These are phyloP conservation scores for Lasioglossum figueresi DNA, from an alignment of 2,888 invertebrate species.

Conservation along the genomic window DNA sequence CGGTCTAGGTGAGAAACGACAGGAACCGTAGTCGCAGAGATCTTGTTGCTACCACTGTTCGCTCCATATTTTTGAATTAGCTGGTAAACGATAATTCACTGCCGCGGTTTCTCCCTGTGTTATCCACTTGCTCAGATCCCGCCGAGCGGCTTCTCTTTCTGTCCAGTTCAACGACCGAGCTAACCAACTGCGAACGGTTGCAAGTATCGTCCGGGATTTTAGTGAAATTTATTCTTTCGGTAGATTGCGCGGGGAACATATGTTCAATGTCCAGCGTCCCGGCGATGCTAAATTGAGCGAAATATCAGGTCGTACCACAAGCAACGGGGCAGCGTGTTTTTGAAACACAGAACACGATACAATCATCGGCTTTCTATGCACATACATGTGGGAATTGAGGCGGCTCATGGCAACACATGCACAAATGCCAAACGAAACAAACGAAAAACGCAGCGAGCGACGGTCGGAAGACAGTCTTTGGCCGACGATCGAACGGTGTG, in stretches of 20 bases:
- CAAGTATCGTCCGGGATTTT: neutral
- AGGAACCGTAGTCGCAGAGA: conserved; percentile 12
- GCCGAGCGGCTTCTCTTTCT: neutral
- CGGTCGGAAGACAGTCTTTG: too few relatives aligned
- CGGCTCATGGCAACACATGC: too few relatives aligned
- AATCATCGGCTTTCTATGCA: too few relatives aligned
- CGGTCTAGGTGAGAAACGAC: conserved; percentile 44
- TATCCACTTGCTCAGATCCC: neutral
- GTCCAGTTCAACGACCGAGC: neutral
- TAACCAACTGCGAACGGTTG: neutral
- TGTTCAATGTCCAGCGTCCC: neutral
- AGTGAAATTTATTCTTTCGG: neutral
- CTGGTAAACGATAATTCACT: conserved; percentile 32
- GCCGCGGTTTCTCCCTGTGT: neutral
- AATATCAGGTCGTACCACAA: neutral
- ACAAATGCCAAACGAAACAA: too few relatives aligned
- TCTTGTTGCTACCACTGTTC: neutral
- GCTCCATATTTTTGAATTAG: conserved; percentile 52
- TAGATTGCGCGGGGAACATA: neutral
- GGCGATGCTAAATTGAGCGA: neutral
- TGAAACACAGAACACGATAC: neutral
- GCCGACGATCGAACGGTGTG: too few relatives aligned
- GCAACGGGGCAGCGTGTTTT: neutral
- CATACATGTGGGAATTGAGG: too few relatives aligned
- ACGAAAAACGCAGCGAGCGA: too few relatives aligned